phyloP scores from a whole-genome alignment of 1,140 invertebrate genomes.

The Nasonia giraulti region DNA sequence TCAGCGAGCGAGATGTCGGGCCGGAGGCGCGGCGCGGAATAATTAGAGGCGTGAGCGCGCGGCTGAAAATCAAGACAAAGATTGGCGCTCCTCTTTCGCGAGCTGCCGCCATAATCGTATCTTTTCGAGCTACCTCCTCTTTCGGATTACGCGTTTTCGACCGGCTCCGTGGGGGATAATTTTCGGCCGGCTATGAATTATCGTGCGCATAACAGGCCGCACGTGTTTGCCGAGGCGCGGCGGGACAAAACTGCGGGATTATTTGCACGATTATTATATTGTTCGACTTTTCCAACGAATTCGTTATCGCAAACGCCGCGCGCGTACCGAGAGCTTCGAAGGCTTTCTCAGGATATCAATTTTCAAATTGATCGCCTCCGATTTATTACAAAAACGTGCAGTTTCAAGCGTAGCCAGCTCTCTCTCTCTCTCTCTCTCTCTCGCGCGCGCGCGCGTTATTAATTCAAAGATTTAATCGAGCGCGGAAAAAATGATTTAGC shows the following conservation, averaged over 20 bases:
- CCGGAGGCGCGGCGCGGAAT: slow-evolving; percentile 5
- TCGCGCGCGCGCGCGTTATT: neutral
- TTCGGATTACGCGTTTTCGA: too few relatives aligned
- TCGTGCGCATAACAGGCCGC: too few relatives aligned
- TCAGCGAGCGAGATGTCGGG: neutral
- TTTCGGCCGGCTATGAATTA: too few relatives aligned
- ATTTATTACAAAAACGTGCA: neutral
- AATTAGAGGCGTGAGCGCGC: neutral
- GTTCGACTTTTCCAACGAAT: too few relatives aligned
- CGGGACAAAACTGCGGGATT: too few relatives aligned
- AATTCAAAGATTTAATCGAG: neutral
- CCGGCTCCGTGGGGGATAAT: too few relatives aligned
- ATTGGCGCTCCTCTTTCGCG: neutral
- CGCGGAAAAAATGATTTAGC: neutral
- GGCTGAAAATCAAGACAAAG: neutral
- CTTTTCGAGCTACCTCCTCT: neutral
- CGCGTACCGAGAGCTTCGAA: too few relatives aligned
- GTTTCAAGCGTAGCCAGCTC: neutral
- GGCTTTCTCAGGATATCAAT: neutral
- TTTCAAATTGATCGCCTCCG: neutral
- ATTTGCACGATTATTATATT: too few relatives aligned
- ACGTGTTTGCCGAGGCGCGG: too few relatives aligned
- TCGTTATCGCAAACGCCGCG: too few relatives aligned
- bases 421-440: too few relatives aligned
- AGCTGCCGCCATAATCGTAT: neutral